Base-by-base conservation (phyloP, 2,113 vertebrate species). In the Pseudorasbora parva region DNA sequence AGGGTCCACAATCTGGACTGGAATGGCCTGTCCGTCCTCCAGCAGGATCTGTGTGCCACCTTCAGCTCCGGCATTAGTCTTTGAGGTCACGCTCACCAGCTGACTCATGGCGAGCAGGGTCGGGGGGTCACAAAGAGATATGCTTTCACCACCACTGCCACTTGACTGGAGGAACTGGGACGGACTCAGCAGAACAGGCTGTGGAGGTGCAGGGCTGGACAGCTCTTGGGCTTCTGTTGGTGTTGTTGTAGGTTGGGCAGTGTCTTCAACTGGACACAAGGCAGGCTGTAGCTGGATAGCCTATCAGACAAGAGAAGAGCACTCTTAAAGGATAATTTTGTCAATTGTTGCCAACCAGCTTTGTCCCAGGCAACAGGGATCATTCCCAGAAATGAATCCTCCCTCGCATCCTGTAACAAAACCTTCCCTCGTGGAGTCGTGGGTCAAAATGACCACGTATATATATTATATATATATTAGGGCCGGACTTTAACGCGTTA, bases 261-360 rank as follows among this genome's bases (percentile, higher is more conserved):
- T 85, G 86, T 91, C 91, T 1, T 94, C 94, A 84, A 90, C 17
- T 8, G 94, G 91, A 86, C 92, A 86, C 64, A 90, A 90, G 62
- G 88, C 86, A 90, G 94, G 87, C 84, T 94, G 95, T 66, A 96
- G 88, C 83, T 95, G 94, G 66, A 95, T 73, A 33, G 86, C 72
- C 86, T 81, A 27, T 81, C 47, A 69, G 78, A 75, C 10, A 51
- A 27, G 41, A 75, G 27, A 49, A 49, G n/a, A 47, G 43, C 66
- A 9, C 30, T 33, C 62, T 54, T 54, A 54, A 51, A 54, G 17
- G 51, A 19, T 54, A 19, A 54, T 15, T 54, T 54, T 54, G 17
- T 10, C 43, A 0, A 45, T 45, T 11, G 10, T 45, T 37, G 5
- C 47, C 51, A 21, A 54, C 17, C 51, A 21, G 51, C 51, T 54